Conservation (phyloP, 2,888 invertebrate species). For the Leptura quadrifasciata region DNA sequence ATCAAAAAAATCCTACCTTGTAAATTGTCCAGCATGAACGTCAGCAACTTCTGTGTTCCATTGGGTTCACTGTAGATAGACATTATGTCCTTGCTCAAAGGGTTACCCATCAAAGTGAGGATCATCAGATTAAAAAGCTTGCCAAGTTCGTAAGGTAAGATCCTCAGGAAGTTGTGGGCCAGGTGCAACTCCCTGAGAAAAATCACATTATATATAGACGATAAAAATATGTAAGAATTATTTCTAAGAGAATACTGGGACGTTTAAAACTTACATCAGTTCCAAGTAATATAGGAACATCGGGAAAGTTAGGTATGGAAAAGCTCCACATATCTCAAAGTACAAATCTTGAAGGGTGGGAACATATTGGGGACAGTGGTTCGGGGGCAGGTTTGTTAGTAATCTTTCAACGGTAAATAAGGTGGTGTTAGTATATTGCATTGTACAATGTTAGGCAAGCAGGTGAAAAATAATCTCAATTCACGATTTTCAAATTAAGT, state of each 20-base stretch:
- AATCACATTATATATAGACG: not conserved
- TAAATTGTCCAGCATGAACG: slow-evolving; percentile 96
- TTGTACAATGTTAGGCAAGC: slow-evolving; percentile 5
- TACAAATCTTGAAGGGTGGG: slow-evolving; percentile 34
- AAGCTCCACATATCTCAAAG: slow-evolving; percentile 22
- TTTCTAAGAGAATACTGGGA: not conserved
- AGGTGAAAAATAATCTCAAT: slow-evolving; percentile 21
- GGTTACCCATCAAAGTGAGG: slow-evolving; percentile 95
- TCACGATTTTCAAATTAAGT: too few species aligned
- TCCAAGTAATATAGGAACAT: slow-evolving; percentile 31
- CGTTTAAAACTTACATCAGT: slow-evolving; percentile 37
- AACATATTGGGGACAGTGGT: slow-evolving; percentile 32
- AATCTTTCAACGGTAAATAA: slow-evolving; percentile 31
- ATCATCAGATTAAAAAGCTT: slow-evolving; percentile 97
- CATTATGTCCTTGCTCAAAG: slow-evolving; percentile 93
- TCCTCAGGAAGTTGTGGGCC: slow-evolving; percentile 94
- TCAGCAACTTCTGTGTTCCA: slow-evolving; percentile 94
- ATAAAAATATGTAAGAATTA: slow-evolving; percentile 2
- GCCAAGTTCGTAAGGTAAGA: slow-evolving; percentile 97
- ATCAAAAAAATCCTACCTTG: slow-evolving; percentile 82
- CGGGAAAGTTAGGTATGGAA: slow-evolving; percentile 9
- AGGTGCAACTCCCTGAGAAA: slow-evolving; percentile 91
- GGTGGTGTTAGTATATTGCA: slow-evolving; percentile 6
- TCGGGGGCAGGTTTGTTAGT: slow-evolving; percentile 28
- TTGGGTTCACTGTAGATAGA: slow-evolving; percentile 94